Conservation (phyloP, 2,113 vertebrate species). For the Amazona guildingii region DNA sequence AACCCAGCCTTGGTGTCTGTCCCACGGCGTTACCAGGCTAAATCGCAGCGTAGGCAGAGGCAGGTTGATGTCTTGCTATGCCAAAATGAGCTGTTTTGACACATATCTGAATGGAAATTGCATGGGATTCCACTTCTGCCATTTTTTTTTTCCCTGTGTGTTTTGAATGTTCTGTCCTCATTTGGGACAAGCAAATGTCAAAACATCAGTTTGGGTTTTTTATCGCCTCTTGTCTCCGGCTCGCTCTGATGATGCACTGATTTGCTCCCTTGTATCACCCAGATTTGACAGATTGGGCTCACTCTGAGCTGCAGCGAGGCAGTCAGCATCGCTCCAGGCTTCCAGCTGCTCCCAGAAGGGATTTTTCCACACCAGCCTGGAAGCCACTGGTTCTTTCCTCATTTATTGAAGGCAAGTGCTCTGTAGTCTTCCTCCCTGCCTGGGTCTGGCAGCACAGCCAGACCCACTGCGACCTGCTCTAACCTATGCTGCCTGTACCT, state of each 20-base stretch:
- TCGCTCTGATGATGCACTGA: fast-evolving
- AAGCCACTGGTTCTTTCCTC: background rate
- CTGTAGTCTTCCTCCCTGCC: background rate
- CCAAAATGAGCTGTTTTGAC: background rate
- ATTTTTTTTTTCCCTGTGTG: fast-evolving
- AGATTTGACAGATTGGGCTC: fast-evolving
- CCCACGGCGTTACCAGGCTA: background rate
- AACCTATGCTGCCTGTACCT: background rate
- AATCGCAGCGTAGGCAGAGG: background rate
- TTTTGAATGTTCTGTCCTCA: background rate
- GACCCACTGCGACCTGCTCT: background rate
- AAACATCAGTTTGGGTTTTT: background rate
- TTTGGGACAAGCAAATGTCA: background rate
- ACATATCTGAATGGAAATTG: background rate
- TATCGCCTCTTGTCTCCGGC: background rate
- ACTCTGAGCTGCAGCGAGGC: background rate
- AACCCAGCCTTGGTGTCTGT: background rate
- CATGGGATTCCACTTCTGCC: background rate
- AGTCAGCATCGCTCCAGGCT: background rate
- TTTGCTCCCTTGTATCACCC: background rate
- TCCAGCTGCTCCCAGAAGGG: fast-evolving
- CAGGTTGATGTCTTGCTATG: background rate
- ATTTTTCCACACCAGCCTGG: background rate
- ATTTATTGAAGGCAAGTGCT: background rate
- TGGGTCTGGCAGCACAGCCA: background rate